These are phyloP conservation scores for Bothrops alternatus DNA, from an alignment of 2,797 vertebrate genomes.

Conservation along the genomic window DNA sequence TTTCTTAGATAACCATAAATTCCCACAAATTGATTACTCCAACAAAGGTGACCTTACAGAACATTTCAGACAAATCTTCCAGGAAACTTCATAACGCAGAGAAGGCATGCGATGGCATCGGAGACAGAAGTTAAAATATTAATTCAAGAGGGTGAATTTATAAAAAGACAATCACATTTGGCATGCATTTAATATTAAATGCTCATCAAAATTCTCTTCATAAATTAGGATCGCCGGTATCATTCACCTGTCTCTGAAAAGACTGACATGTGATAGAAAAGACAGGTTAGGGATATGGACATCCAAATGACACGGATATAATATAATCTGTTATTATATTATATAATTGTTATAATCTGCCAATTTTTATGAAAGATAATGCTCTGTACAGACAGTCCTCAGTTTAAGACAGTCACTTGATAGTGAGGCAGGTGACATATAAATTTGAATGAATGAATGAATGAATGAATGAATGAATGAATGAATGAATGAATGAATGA, in stretches of 20 bases:
- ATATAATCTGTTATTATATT: too few species aligned
- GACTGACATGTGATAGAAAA: slow-evolving; percentile 49
- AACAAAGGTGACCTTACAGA: slow-evolving; percentile 55
- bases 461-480: not conserved
- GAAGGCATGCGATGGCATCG: slow-evolving; percentile 31
- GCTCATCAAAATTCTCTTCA: slow-evolving; percentile 64
- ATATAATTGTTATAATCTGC: slow-evolving; percentile 6
- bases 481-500: too few species aligned
- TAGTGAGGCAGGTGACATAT: not conserved
- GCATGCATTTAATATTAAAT: slow-evolving; percentile 66
- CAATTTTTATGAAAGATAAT: not conserved
- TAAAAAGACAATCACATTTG: slow-evolving; percentile 65
- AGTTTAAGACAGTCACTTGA: not conserved
- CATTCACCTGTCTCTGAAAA: slow-evolving; percentile 41
- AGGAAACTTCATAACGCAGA: slow-evolving; percentile 40
- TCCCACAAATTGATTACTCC: not conserved
- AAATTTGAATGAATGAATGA: not conserved
- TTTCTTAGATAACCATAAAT: not conserved
- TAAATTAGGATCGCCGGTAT: slow-evolving; percentile 51
- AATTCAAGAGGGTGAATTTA: slow-evolving; percentile 67
- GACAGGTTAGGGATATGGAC: not conserved
- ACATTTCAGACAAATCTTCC: slow-evolving; percentile 42
- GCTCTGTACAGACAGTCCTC: not conserved
- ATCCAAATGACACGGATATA: not conserved
- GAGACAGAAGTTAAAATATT: slow-evolving; percentile 67